These are phyloP conservation scores for Siniperca chuatsi DNA, from an alignment of 2,113 vertebrate species.

Conservation along the genomic window DNA sequence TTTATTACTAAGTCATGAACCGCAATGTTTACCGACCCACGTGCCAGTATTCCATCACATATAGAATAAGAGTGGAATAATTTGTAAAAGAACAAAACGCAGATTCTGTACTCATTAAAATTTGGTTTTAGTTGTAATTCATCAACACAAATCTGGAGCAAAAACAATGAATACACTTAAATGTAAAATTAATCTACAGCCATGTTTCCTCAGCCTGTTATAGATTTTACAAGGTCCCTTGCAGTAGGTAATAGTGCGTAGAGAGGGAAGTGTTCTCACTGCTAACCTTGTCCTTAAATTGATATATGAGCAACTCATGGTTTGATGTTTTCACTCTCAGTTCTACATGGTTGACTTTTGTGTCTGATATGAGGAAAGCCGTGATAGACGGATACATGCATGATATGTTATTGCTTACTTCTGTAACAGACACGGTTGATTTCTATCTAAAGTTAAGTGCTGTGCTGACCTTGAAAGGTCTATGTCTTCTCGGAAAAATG, in stretches of 20 bases:
- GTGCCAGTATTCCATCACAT: constrained; percentile 26
- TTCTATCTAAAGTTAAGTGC: background rate
- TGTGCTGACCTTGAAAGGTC: background rate
- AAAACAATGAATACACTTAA: constrained; percentile 3
- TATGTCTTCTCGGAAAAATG: background rate
- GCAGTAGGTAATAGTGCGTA: background rate
- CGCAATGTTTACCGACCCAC: constrained; percentile 63
- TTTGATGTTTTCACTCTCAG: background rate
- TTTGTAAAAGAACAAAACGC: constrained; percentile 17
- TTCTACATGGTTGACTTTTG: background rate
- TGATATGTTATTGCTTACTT: background rate
- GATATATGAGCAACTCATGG: constrained; percentile 5
- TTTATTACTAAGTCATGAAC: constrained; percentile 77
- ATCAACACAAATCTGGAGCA: constrained; percentile 16
- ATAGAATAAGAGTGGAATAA: background rate
- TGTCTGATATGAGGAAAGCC: too few species aligned
- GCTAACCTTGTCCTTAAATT: background rate
- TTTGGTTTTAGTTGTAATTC: constrained; percentile 16
- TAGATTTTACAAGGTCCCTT: background rate
- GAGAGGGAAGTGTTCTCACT: background rate
- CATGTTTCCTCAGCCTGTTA: background rate
- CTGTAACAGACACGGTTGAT: background rate
- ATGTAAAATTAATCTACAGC: constrained; percentile 9
- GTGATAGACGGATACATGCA: background rate
- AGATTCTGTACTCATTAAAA: constrained; percentile 35